These are phyloP conservation scores for Aegypius monachus DNA, from an alignment of 2,113 vertebrate genomes.

Conservation along the genomic window DNA sequence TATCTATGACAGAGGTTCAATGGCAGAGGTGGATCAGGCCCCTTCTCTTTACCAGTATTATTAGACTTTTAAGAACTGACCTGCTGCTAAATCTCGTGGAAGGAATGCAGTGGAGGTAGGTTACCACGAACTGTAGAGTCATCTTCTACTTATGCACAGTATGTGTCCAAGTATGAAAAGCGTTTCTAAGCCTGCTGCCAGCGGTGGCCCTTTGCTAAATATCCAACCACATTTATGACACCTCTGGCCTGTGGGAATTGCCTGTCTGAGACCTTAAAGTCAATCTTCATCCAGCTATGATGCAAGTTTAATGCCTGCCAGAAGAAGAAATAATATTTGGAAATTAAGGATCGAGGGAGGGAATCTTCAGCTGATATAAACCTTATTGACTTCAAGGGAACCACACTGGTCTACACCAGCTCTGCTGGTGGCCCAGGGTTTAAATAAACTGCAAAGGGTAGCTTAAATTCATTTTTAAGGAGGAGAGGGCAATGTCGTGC, in stretches of 20 bases:
- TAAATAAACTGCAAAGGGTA: not conserved
- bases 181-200: not conserved
- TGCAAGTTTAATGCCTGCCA: not conserved
- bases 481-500: not conserved
- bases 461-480: not conserved
- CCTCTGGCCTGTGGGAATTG: not conserved
- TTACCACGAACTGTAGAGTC: not conserved
- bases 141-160: not conserved
- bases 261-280: not conserved
- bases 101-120: not conserved
- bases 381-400: not conserved
- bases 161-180: not conserved
- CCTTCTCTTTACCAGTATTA: not conserved
- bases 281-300: not conserved
- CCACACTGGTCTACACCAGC: not conserved
- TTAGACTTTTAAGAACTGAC: not conserved
- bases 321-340: conserved; percentile 10
- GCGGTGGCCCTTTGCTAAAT: not conserved
- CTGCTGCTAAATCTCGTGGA: not conserved
- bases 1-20: not conserved
- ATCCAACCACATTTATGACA: not conserved
- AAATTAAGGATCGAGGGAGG: not conserved
- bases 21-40: not conserved
- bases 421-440: not conserved
- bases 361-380: conserved; percentile 17